These are phyloP conservation scores for Drosophila punjabiensis DNA, from an alignment of 1,140 invertebrate genomes.

Conservation along the genomic window DNA sequence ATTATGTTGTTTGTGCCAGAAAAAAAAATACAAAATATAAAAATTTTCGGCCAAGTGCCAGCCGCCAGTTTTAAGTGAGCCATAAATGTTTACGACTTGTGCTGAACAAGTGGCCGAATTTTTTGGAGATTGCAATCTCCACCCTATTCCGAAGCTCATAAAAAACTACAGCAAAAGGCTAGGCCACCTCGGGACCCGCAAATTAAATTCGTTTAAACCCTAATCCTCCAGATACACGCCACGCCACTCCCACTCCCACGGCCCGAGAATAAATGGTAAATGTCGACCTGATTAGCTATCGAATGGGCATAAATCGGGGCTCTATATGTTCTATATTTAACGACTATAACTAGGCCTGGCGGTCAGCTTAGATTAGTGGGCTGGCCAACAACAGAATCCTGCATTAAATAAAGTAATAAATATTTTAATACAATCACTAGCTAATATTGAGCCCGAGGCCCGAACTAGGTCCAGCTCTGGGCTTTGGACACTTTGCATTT, in stretches of 20 bases:
- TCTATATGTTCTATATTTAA: constrained; percentile 34
- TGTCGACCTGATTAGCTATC: constrained; percentile 33
- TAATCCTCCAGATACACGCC: background rate
- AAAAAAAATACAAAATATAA: constrained; percentile 3
- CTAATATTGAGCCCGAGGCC: constrained; percentile 13
- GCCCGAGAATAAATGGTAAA: constrained; percentile 8
- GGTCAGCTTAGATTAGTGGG: constrained; percentile 7
- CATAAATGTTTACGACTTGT: constrained; percentile 28
- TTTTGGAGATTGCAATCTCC: background rate
- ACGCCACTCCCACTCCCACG: constrained; percentile 10
- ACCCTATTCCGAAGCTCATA: constrained; percentile 10
- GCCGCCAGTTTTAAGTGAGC: constrained; percentile 21
- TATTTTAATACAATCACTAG: constrained; percentile 28
- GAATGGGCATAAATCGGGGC: constrained; percentile 24
- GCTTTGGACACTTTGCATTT: constrained; percentile 36
- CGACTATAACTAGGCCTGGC: background rate
- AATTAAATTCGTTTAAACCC: constrained; percentile 36
- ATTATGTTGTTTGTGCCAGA: constrained; percentile 10
- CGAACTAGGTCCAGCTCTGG: background rate
- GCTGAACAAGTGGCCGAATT: constrained; percentile 10
- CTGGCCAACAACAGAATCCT: constrained; percentile 15
- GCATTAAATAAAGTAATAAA: constrained; percentile 45
- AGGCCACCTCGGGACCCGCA: constrained; percentile 8
- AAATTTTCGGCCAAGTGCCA: constrained; percentile 4
- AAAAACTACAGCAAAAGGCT: background rate